Conservation (phyloP, 2,888 invertebrate genomes). For the Lepidonotus clava region DNA sequence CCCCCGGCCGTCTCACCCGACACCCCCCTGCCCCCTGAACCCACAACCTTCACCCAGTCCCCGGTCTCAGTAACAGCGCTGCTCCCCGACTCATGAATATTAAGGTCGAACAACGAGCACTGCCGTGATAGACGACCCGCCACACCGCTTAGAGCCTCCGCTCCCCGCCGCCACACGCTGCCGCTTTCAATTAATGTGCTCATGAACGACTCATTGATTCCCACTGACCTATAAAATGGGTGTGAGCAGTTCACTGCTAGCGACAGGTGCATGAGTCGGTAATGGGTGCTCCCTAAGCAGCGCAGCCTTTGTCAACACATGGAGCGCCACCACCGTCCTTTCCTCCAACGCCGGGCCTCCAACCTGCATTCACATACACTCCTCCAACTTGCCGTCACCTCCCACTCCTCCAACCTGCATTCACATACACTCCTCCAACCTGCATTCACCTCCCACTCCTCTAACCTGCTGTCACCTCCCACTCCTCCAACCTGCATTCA, state of each 20-base stretch:
- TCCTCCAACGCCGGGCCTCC: neutral
- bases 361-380: neutral
- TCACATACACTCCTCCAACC: neutral
- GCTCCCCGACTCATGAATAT: too few relatives aligned
- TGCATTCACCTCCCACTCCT: neutral
- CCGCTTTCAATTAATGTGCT: conserved; percentile 18
- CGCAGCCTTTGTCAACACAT: too few relatives aligned
- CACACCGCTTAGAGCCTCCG: neutral
- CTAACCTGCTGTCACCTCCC: neutral
- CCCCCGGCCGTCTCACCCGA: neutral
- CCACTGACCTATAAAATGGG: conserved; percentile 44
- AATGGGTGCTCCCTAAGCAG: neutral
- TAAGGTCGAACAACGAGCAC: neutral
- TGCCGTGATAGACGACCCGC: neutral
- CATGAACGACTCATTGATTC: conserved; percentile 49
- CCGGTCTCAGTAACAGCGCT: neutral
- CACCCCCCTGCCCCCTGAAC: neutral
- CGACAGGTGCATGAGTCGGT: conserved; percentile 28
- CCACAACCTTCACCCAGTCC: neutral
- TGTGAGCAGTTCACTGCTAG: neutral
- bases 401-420: neutral
- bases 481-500: neutral
- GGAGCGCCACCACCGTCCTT: neutral
- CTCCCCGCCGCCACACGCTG: neutral
- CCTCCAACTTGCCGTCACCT: neutral